A percentile compares a stretch with the other conserved stretches of the same genome.
Evolutionary conservation across 64 coral and sea anemone genomes (phyloP).

Genomic region (Actinia equina): DNA sequence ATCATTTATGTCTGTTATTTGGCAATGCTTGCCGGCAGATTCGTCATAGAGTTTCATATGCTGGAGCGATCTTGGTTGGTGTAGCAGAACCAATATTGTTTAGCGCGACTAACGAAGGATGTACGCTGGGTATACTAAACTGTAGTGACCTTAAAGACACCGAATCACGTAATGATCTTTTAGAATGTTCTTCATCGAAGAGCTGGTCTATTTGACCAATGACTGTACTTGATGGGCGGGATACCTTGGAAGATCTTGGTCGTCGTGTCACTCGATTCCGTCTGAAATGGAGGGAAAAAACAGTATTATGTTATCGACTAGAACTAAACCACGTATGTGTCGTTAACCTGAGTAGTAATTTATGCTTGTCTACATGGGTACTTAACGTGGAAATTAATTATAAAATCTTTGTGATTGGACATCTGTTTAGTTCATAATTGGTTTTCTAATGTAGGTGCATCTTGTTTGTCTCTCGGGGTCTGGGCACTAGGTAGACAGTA

Average conservation of each 20-base stretch:
- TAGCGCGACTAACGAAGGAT: background rate
- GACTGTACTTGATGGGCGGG: constrained; percentile 25
- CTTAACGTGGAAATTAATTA: background rate
- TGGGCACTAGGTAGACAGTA: no score
- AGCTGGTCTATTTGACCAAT: constrained; percentile 24
- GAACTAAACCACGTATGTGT: background rate
- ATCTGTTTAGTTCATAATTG: background rate
- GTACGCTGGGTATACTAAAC: constrained; percentile 32
- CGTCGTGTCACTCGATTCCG: background rate
- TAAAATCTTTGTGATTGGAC: background rate
- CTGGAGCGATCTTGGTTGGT: background rate
- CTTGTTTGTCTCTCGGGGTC: no score
- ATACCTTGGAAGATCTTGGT: constrained; percentile 15
- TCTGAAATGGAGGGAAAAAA: background rate
- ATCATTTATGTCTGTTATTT: background rate
- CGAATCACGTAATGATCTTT: constrained; percentile 15
- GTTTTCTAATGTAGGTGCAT: no score
- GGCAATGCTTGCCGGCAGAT: no score
- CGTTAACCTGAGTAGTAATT: no score
- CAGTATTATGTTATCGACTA: background rate
- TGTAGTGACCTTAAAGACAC: constrained; percentile 18
- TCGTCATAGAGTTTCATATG: constrained; percentile 2
- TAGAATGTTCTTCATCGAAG: constrained; percentile 15
- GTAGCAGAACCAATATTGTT: constrained; percentile 15
- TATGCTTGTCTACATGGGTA: no score